Percentiles rank a stretch among this genome's conserved stretches.
These are phyloP conservation scores for Hydraecia micacea DNA, from an alignment of 2,888 invertebrate genomes.

Conservation along the genomic window DNA sequence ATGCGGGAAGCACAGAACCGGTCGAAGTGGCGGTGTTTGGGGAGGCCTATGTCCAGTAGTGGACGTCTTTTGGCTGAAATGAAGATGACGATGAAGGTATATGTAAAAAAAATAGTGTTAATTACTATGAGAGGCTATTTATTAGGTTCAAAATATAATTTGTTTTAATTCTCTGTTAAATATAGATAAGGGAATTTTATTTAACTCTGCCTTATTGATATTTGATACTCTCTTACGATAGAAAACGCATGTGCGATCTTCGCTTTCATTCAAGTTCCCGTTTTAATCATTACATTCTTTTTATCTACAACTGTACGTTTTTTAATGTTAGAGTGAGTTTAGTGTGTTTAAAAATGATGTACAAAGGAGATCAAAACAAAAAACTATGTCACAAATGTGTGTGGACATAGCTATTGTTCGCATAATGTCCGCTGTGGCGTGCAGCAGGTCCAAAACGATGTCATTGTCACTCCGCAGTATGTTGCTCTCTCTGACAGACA, in stretches of 20 bases:
- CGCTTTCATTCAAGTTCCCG: slow-evolving; percentile 66
- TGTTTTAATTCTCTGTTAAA: background rate
- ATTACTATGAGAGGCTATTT: background rate
- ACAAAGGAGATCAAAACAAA: slow-evolving; percentile 54
- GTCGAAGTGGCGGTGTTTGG: background rate
- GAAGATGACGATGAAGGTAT: background rate
- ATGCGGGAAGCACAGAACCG: background rate
- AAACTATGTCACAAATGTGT: slow-evolving; percentile 63
- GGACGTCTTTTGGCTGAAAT: background rate
- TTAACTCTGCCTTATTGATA: slow-evolving; percentile 16
- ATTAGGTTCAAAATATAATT: background rate
- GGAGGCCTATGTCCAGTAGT: background rate
- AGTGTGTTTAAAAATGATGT: slow-evolving; percentile 33
- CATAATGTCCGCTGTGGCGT: slow-evolving; percentile 58
- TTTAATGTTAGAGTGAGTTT: slow-evolving; percentile 3
- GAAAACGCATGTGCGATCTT: slow-evolving; percentile 50
- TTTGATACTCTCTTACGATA: slow-evolving; percentile 41
- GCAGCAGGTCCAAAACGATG: slow-evolving; percentile 67
- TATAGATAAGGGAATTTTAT: slow-evolving; percentile 10
- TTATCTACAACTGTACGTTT: background rate
- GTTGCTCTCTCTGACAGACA: slow-evolving; percentile 62
- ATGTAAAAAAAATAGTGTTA: background rate
- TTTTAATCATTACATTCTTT: slow-evolving; percentile 58
- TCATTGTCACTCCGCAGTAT: slow-evolving; percentile 69
- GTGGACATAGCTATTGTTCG: slow-evolving; percentile 63